Evolutionary conservation across 2,113 vertebrate species (phyloP).

Genomic region (Carettochelys insculpta): DNA sequence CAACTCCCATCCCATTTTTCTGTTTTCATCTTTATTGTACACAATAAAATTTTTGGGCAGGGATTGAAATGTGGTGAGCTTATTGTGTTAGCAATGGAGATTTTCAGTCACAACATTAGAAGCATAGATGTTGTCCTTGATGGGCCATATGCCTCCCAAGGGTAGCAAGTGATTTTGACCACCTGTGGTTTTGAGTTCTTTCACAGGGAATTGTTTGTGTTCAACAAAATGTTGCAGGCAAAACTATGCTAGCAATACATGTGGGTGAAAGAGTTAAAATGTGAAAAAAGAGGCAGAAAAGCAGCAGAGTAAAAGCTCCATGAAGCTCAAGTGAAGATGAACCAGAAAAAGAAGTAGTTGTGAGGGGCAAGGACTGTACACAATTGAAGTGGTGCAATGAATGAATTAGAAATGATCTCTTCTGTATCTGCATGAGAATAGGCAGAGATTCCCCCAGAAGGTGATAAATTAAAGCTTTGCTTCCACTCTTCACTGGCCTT

Average conservation of each 20-base stretch:
- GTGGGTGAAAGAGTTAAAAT: not conserved
- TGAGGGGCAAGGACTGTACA: not conserved
- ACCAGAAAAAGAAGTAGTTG: not conserved
- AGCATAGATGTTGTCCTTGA: not conserved
- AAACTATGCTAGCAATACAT: not conserved
- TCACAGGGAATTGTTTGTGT: not conserved
- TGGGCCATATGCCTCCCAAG: not conserved
- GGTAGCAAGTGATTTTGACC: not conserved
- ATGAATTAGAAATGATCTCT: not conserved
- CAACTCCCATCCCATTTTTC: not conserved
- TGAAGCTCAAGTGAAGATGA: too few relatives aligned
- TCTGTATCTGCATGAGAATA: not conserved
- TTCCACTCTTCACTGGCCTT: not conserved
- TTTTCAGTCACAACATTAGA: constrained; percentile 1
- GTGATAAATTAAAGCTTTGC: not conserved
- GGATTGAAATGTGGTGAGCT: not conserved
- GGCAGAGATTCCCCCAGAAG: not conserved
- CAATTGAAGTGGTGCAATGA: not conserved
- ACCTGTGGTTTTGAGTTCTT: not conserved
- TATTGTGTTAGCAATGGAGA: not conserved
- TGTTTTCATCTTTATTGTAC: not conserved
- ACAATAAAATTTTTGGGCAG: not conserved
- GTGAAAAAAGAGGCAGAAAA: not conserved
- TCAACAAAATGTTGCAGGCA: not conserved
- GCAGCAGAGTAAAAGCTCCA: not conserved